These are phyloP conservation scores for Enteromius argenteus DNA, from an alignment of 2,797 vertebrate genomes.

Conservation along the genomic window DNA sequence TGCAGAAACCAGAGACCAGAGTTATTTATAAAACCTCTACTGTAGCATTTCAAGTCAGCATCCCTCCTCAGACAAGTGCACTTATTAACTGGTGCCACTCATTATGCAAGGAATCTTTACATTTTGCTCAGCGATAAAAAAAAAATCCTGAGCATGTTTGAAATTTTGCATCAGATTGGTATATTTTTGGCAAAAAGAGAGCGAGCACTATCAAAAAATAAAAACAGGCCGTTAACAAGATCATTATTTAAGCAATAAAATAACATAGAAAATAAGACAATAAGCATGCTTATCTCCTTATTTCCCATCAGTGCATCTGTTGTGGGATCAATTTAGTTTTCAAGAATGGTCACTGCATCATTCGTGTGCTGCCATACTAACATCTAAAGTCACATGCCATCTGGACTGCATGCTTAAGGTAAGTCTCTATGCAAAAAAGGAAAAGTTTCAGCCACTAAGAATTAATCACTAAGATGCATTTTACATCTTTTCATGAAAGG, in stretches of 20 bases:
- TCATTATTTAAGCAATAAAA: not conserved
- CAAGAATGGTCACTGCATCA: conserved; percentile 37
- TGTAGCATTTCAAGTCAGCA: conserved; percentile 58
- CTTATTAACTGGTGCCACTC: conserved; percentile 42
- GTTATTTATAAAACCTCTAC: conserved; percentile 68
- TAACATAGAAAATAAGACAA: not conserved
- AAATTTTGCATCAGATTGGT: no score
- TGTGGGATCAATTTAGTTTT: conserved; percentile 18
- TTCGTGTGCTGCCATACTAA: conserved; percentile 51
- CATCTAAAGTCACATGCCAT: conserved; percentile 44
- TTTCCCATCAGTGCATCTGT: conserved; percentile 6
- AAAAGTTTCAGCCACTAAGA: conserved; percentile 5
- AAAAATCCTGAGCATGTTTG: not conserved
- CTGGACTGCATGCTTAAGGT: conserved; percentile 32
- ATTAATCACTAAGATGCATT: not conserved
- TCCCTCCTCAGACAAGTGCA: conserved; percentile 58
- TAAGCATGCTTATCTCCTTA: not conserved
- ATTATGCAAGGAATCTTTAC: not conserved
- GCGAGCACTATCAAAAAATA: no score
- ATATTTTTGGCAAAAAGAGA: no score
- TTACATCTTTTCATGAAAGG: conserved; percentile 36
- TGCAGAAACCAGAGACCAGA: conserved; percentile 67
- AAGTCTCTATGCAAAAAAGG: conserved; percentile 7
- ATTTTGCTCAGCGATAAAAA: not conserved
- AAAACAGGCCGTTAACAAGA: not conserved